A percentile compares a stretch with the other conserved stretches of the same genome.
phyloP scores from a whole-genome alignment of 2,113 vertebrate genomes.

The Mormyrus iriodes region DNA sequence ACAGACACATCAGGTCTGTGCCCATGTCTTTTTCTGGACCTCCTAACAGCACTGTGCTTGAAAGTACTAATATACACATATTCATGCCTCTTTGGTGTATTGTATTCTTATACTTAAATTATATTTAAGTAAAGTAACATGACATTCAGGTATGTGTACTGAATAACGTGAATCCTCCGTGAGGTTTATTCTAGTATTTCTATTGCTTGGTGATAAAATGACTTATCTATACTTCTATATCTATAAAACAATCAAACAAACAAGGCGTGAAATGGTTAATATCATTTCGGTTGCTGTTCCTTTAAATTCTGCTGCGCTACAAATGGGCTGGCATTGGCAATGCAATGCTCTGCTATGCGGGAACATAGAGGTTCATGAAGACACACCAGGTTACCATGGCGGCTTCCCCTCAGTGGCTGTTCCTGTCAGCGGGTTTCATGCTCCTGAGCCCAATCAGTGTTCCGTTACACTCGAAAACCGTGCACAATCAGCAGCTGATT shows the following conservation, averaged over 20 bases:
- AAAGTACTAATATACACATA: neutral
- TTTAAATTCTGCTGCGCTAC: slow-evolving; percentile 7
- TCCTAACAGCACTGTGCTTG: neutral
- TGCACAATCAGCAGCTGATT: slow-evolving; percentile 18
- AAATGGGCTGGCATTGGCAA: neutral
- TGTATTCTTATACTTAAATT: neutral
- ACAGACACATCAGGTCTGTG: neutral
- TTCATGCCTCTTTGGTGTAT: neutral
- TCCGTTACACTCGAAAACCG: neutral
- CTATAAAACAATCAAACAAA: neutral
- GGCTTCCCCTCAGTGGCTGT: slow-evolving; percentile 3
- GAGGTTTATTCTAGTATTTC: neutral
- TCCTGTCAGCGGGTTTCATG: neutral
- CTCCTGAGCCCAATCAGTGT: slow-evolving; percentile 12
- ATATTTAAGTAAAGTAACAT: neutral
- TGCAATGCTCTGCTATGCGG: slow-evolving; percentile 1
- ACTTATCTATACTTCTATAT: neutral
- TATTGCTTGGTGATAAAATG: neutral
- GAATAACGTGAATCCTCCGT: neutral
- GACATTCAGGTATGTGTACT: neutral
- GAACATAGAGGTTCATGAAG: slow-evolving; percentile 9
- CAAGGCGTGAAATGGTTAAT: neutral
- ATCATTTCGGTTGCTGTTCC: neutral
- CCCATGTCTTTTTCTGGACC: neutral
- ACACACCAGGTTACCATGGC: slow-evolving; percentile 16